phyloP scores from a whole-genome alignment of 2,888 invertebrate genomes.

The Tachystola acroxantha region DNA sequence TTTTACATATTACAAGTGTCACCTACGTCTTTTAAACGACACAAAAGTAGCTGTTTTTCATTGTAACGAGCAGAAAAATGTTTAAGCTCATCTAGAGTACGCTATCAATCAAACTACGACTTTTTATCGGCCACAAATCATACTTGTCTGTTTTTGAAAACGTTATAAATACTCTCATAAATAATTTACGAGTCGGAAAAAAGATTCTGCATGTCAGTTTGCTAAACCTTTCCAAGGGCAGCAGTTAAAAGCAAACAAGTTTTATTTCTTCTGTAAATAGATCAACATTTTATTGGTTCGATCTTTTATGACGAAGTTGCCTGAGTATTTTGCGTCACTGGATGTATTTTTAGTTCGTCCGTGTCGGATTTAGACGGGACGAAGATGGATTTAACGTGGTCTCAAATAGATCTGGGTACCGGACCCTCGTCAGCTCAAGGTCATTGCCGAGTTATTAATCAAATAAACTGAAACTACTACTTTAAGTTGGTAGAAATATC shows the following conservation, averaged over 20 bases:
- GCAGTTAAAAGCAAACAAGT: constrained; percentile 52
- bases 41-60: no score
- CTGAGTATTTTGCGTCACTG: constrained; percentile 39
- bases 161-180: constrained; percentile 36
- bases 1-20: no score
- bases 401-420: no score
- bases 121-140: constrained; percentile 51
- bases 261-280: constrained; percentile 59
- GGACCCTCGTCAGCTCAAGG: no score
- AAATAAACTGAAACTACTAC: no score
- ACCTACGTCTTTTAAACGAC: no score
- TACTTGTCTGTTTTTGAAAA: constrained; percentile 37
- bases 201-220: constrained; percentile 31
- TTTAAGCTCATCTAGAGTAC: no score
- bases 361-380: constrained; percentile 1
- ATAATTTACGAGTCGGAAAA: constrained; percentile 43
- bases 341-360: constrained; percentile 32
- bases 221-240: constrained; percentile 59
- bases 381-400: neutral
- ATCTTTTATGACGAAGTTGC: constrained; percentile 36
- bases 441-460: neutral
- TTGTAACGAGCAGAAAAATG: no score
- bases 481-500: no score
- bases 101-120: constrained; percentile 42
- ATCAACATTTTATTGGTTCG: constrained; percentile 40